Evolutionary conservation across 2,113 vertebrate genomes (phyloP).

Genomic region (Nipponia nippon): DNA sequence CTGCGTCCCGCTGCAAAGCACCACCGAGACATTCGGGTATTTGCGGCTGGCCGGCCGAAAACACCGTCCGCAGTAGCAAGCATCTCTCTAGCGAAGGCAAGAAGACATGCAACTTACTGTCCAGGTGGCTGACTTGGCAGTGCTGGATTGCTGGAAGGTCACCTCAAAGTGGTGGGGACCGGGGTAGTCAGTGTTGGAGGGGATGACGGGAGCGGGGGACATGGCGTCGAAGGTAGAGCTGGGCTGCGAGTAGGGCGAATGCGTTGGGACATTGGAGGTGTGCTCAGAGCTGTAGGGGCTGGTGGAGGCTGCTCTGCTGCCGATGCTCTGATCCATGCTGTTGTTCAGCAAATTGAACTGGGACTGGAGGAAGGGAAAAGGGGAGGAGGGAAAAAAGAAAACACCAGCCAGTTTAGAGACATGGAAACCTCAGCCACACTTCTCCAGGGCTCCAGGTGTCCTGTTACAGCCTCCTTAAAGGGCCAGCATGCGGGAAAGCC

Average conservation of each 20-base stretch:
- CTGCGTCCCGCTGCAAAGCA: background rate
- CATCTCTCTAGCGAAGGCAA: background rate
- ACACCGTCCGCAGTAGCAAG: fast-evolving
- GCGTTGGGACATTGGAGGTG: conserved; percentile 90
- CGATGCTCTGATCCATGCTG: conserved; percentile 96
- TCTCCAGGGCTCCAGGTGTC: conserved; percentile 73
- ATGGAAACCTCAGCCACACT: conserved; percentile 62
- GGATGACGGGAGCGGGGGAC: conserved; percentile 95
- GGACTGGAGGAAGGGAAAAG: conserved; percentile 81
- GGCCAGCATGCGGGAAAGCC: conserved; percentile 59
- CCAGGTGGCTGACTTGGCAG: conserved; percentile 98
- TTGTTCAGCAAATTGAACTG: conserved; percentile 98
- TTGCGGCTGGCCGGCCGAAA: fast-evolving
- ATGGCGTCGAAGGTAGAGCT: conserved; percentile 98
- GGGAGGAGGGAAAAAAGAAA: conserved; percentile 70
- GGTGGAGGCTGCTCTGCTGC: conserved; percentile 87
- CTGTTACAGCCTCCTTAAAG: conserved; percentile 84
- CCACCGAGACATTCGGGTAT: fast-evolving
- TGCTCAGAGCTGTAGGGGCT: conserved; percentile 97
- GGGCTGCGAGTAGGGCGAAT: conserved; percentile 96
- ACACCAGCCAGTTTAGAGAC: conserved; percentile 78
- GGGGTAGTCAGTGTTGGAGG: conserved; percentile 97
- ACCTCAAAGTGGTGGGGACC: conserved; percentile 95
- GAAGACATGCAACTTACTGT: conserved; percentile 84
- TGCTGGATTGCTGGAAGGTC: conserved; percentile 99